phyloP scores from a whole-genome alignment of 2,797 vertebrate species.

The Anguilla obscura region DNA sequence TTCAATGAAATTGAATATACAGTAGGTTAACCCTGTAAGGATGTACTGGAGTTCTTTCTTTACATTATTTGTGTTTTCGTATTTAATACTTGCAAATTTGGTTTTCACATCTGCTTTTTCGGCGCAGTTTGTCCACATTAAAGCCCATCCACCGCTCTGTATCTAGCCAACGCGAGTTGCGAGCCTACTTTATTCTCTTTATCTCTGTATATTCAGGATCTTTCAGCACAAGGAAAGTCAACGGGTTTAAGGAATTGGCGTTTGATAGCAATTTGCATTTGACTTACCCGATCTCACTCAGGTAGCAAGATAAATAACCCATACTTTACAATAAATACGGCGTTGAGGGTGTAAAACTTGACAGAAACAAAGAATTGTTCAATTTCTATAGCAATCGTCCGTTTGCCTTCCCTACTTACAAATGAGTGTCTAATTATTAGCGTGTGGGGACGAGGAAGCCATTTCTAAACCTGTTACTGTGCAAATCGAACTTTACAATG shows the following conservation, averaged over 20 bases:
- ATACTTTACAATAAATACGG: neutral
- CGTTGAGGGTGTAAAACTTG: neutral
- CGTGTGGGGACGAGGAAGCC: neutral
- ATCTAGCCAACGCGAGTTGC: neutral
- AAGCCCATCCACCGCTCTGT: neutral
- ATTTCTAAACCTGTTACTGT: conserved; percentile 64
- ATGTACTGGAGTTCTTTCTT: neutral
- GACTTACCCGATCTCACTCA: neutral
- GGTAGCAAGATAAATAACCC: neutral
- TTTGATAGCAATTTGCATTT: neutral
- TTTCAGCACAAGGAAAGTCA: neutral
- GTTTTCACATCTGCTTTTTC: neutral
- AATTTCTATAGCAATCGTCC: neutral
- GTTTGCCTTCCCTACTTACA: neutral
- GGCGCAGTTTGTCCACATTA: neutral
- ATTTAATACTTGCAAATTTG: neutral
- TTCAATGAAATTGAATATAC: neutral
- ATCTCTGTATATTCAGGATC: neutral
- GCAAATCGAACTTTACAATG: conserved; percentile 69
- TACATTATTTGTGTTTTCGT: neutral
- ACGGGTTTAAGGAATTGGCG: neutral
- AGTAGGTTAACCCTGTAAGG: neutral
- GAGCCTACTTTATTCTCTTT: neutral
- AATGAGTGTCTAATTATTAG: neutral
- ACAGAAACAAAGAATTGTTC: neutral